Base-by-base conservation (phyloP, 2,888 invertebrate genomes). In the Yponomeuta plumbellus region DNA sequence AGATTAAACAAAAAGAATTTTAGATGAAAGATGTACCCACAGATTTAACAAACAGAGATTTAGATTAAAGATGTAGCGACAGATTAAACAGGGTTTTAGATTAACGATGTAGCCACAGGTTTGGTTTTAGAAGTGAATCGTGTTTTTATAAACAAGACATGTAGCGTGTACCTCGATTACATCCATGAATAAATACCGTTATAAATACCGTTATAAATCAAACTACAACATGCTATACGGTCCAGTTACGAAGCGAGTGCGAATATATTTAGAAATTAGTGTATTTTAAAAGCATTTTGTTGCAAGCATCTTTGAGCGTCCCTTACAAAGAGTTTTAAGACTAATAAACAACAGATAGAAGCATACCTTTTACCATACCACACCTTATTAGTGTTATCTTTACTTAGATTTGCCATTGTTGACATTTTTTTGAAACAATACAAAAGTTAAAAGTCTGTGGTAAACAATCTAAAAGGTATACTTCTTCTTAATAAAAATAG, bases 301-400 rank as follows among this genome's bases (percentile, higher is more conserved):
- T 52, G 44, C 44, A 66, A 65, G 58, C 70, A 68, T 66, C 71
- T 72, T 66, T 71, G 73, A 74, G 72, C 72, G 72, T 73, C 73
- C 74, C 70, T 62, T 66, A 67, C 69, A 71, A 68, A 52, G 5
- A 17, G 2, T 52, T 17, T 5, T 52, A 3, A 17, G 17, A 52
- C 2, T 17, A 17, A 52, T 17, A 52, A 1, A 52, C 39, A 1
- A 52, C 34, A 34, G 34, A 10, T 34, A 8, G 8, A 34, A 34
- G 34, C 8, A 34, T 34, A 34, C 34, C 34, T 34, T 34, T 34
- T 34, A 1, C 8, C 34, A 5, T 26, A 26, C 26, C 26, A 26
- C 26, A 26, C 26, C 26, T 4, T 26, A 26, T 4, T 26, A 5
- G 6, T 34, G 8, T 3, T 34, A 34, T 34, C 34, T 34, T 34